Evolutionary conservation across 2,113 vertebrate species (phyloP), one percentile per base, ranked within the genome.

Genomic region (Nesogale talazaci): DNA sequence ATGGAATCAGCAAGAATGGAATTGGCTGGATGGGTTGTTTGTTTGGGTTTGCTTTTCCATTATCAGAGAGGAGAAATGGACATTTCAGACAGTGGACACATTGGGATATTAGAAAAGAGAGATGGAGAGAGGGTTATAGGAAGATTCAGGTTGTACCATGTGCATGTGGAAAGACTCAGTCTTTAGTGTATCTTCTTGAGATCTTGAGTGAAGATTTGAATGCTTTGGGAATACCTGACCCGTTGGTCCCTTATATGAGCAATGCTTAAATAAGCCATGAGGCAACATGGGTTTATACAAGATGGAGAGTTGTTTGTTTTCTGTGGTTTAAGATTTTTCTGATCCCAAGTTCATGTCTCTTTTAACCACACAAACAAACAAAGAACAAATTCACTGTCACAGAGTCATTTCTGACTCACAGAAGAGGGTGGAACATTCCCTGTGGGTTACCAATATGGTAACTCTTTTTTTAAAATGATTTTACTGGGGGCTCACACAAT

Each of bases 241-340:
- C 11, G 72, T 52, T 20, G 27, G 56, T 63, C 72, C 56, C 77
- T 85, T 23, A 36, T 75, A 36, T 38, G 67, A 38, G 36, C 12
- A 80, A n/a, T 46, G 76, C 76, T 81, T 15, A 92, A 76, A 88
- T 31, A 27, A 85, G 52, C 52, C 27, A 85, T 46, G 57, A 76
- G 38, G 34, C 23, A 91, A 36, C 23, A 19, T 8, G 69, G 74
- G 12, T 29, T n/a, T n/a, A n/a, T n/a, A n/a, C n/a, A n/a, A n/a
- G n/a, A n/a, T n/a, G n/a, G n/a, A n/a, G n/a, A n/a, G n/a, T n/a
- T n/a, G n/a, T n/a, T n/a, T n/a, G n/a, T n/a, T n/a, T n/a, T n/a
- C n/a, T n/a, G n/a, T n/a, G n/a, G n/a, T n/a, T n/a, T n/a, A n/a
- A 86, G 36, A 94, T 17, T 63, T 57, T 2, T 83, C 94, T 81